Percentiles rank a stretch among this genome's conserved stretches.
Conservation (phyloP, 1,140 invertebrate species). For the Bombus sylvicola region DNA sequence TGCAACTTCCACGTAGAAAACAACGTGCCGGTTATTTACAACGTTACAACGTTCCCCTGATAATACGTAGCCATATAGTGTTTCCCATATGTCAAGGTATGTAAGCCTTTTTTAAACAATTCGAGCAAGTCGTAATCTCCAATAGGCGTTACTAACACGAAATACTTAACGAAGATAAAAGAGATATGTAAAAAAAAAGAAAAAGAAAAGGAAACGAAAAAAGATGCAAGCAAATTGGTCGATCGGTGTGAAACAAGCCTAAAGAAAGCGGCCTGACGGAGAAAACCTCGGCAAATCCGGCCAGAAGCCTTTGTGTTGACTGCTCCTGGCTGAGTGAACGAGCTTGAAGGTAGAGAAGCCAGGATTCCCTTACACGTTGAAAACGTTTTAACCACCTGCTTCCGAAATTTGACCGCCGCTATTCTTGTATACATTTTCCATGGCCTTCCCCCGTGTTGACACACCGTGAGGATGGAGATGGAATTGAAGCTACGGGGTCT, state of each 20-base stretch:
- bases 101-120: slow-evolving; percentile 3
- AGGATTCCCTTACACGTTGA: slow-evolving; percentile 65
- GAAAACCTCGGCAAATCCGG: slow-evolving; percentile 39
- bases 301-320: slow-evolving; percentile 56
- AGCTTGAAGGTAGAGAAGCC: slow-evolving; percentile 54
- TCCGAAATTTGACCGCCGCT: slow-evolving; percentile 74
- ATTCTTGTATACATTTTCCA: slow-evolving; percentile 53
- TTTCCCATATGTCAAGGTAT: slow-evolving; percentile 24
- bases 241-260: slow-evolving; percentile 37
- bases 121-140: slow-evolving; percentile 17
- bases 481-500: slow-evolving; percentile 25
- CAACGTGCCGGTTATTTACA: neutral
- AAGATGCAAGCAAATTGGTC: neutral
- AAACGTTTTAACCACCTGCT: slow-evolving; percentile 76
- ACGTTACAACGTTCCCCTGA: neutral
- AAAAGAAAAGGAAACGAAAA: no score
- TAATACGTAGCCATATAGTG: neutral
- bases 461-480: slow-evolving; percentile 12
- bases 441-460: slow-evolving; percentile 40
- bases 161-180: neutral
- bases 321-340: slow-evolving; percentile 45
- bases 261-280: slow-evolving; percentile 19
- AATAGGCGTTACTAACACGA: slow-evolving; percentile 8
- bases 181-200: neutral
- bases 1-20: neutral